phyloP scores from a whole-genome alignment of 2,113 vertebrate species.

The Dendrocopos noguchii region DNA sequence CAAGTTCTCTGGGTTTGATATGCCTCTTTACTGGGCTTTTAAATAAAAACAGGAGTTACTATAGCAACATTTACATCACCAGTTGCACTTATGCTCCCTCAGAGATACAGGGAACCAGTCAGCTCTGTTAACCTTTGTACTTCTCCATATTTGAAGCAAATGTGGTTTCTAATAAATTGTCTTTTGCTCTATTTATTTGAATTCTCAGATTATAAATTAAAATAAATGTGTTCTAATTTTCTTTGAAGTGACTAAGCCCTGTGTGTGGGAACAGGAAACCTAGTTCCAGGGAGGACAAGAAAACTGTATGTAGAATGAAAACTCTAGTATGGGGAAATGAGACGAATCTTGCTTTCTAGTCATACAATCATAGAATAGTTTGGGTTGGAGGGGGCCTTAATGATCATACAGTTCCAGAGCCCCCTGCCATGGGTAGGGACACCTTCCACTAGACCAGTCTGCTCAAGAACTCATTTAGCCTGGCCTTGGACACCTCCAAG shows the following conservation, averaged over 20 bases:
- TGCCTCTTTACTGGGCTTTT: slow-evolving; percentile 47
- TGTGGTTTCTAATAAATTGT: slow-evolving; percentile 1
- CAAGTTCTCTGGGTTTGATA: slow-evolving; percentile 24
- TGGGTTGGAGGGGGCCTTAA: no score
- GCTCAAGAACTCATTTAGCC: no score
- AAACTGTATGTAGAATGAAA: not conserved
- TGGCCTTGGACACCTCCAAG: no score
- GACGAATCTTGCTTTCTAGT: not conserved
- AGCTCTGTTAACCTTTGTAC: slow-evolving; percentile 25
- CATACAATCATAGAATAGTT: not conserved
- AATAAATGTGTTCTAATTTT: not conserved
- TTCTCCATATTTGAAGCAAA: not conserved
- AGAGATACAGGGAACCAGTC: slow-evolving; percentile 22
- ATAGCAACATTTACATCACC: slow-evolving; percentile 72
- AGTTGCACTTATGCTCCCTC: slow-evolving; percentile 23
- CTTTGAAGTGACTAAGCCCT: not conserved
- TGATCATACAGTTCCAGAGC: no score
- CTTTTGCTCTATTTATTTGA: not conserved
- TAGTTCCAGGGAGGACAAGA: not conserved
- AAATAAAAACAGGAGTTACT: slow-evolving; percentile 66
- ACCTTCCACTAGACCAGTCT: no score
- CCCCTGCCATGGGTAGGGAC: no score
- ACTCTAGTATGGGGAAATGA: not conserved
- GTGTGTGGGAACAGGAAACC: not conserved
- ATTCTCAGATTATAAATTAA: not conserved